Evolutionary conservation across 1,140 invertebrate species (phyloP).

Genomic region (Lordiphosa stackelbergi): DNA sequence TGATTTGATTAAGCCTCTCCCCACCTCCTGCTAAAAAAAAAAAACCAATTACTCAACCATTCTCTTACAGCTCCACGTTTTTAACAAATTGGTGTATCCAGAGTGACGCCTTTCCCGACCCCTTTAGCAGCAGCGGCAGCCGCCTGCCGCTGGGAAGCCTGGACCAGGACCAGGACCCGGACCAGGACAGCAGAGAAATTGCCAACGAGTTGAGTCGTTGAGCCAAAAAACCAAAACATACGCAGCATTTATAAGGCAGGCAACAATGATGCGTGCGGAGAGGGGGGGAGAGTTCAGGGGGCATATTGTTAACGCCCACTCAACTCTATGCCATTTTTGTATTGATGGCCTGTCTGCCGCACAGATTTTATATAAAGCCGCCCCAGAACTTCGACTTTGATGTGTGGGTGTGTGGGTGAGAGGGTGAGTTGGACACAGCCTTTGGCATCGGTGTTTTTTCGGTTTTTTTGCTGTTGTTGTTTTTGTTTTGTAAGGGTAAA

Average conservation of each 20-base stretch:
- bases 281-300: conserved; percentile 15
- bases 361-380: conserved; percentile 74
- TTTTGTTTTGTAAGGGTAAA: conserved; percentile 44
- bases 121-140: conserved; percentile 60
- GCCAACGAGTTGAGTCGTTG: conserved; percentile 72
- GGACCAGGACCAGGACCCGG: conserved; percentile 1
- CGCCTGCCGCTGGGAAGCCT: conserved; percentile 11
- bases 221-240: conserved; percentile 75
- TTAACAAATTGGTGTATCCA: conserved; percentile 73
- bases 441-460: conserved; percentile 63
- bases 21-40: too few species aligned
- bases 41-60: too few species aligned
- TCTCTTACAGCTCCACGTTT: conserved; percentile 30
- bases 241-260: conserved; percentile 72
- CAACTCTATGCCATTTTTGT: conserved; percentile 74
- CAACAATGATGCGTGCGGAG: conserved; percentile 39
- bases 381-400: conserved; percentile 50
- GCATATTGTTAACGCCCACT: conserved; percentile 74
- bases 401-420: conserved; percentile 15
- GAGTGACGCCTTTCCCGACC: conserved; percentile 73
- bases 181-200: conserved; percentile 67
- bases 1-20: too few species aligned
- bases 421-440: conserved; percentile 42
- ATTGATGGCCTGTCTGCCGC: conserved; percentile 73
- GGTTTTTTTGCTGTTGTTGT: conserved; percentile 34